A percentile compares a stretch with the other conserved stretches of the same genome.
These are phyloP conservation scores for Excalfactoria chinensis DNA, from an alignment of 2,113 vertebrate genomes.

Conservation along the genomic window DNA sequence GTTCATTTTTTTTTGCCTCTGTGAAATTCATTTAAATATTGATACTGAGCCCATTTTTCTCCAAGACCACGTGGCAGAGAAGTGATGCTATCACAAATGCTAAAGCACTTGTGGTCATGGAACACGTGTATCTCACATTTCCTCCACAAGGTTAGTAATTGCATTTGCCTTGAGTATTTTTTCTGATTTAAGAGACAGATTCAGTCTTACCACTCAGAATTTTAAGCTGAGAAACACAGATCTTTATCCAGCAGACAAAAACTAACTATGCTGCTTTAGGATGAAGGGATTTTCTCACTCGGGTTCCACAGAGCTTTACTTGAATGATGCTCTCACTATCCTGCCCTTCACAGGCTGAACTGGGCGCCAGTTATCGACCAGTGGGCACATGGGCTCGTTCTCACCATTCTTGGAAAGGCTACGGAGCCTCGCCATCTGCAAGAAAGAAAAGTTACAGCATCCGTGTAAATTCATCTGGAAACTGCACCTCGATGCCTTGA, in stretches of 20 bases:
- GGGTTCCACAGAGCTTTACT: conserved; percentile 63
- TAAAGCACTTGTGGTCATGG: background rate
- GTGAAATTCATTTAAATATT: background rate
- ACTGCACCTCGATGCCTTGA: background rate
- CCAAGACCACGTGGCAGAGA: background rate
- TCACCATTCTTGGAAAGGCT: conserved; percentile 84
- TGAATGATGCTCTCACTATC: conserved; percentile 84
- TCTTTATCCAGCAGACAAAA: background rate
- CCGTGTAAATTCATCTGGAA: background rate
- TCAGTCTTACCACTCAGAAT: conserved; percentile 22
- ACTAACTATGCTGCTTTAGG: conserved; percentile 19
- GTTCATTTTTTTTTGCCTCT: background rate
- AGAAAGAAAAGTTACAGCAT: background rate
- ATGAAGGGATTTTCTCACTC: conserved; percentile 20
- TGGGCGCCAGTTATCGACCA: conserved; percentile 94
- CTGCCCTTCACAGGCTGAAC: conserved; percentile 90
- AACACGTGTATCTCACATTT: background rate
- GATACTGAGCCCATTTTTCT: background rate
- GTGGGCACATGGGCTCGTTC: conserved; percentile 80
- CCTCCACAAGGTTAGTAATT: conserved; percentile 17
- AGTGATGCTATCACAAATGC: background rate
- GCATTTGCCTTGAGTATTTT: background rate
- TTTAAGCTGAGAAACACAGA: conserved; percentile 48
- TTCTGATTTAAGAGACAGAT: background rate
- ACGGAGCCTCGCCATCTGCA: conserved; percentile 91